Evolutionary conservation across 2,888 invertebrate species (phyloP), one percentile per base, ranked within the genome.

Genomic region (Itoplectis maculator): DNA sequence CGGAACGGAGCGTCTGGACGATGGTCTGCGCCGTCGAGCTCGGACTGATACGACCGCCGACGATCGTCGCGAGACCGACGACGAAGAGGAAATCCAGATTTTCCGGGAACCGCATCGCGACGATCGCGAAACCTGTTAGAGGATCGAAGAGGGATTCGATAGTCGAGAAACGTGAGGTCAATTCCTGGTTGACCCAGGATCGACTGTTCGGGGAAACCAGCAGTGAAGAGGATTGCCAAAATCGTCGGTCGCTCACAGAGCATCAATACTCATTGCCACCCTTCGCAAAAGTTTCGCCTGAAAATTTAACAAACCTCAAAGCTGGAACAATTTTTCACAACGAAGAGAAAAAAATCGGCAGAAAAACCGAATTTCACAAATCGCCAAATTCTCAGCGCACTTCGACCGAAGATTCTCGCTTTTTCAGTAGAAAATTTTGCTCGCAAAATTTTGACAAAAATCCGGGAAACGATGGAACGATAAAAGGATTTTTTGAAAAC

Each of bases 21-120:
- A n/a, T 84, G 40, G 84, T 86, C 0, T 88, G 88, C 56, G 88
- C 88, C 11, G 79, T 84, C 59, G 87, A 89, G 7, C 75, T 89
- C 23, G 89, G 88, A 7, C 23, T 89, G 59, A 47, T 86, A 20
- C 23, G 49, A 13, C 45, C 79, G 45, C 13, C 72, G 7, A 15
- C 66, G 45, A 15, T n/a, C n/a, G n/a, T n/a, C n/a, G n/a, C n/a
- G n/a, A n/a, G n/a, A n/a, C n/a, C n/a, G n/a, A n/a, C n/a, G n/a
- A n/a, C n/a, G n/a, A n/a, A n/a, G n/a, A n/a, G n/a, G n/a, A n/a
- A n/a, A n/a, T n/a, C n/a, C n/a, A n/a, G n/a, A 2, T 4, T 15
- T 5, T 3, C 9, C 15, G 0, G 23, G 47, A 18, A 68, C n/a
- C n/a, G 6, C 47, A 9, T 47, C 6, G 35, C 45, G 13, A n/a